Conservation (phyloP, 2,113 vertebrate genomes). For the Brevimyrus niger region DNA sequence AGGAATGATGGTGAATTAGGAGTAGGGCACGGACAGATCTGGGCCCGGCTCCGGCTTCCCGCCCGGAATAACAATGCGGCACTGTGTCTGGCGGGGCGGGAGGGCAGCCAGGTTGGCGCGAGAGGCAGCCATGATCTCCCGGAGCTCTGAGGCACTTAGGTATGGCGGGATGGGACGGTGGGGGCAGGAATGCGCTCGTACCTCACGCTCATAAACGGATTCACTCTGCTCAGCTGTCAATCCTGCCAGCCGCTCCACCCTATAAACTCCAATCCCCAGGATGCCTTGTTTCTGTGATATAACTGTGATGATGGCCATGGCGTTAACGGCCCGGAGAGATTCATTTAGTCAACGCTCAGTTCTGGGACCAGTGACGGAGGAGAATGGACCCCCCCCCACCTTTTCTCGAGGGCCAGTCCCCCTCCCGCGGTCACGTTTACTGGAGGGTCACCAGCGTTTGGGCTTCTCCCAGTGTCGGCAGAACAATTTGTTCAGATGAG, state of each 20-base stretch:
- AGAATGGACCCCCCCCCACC: conserved; percentile 20
- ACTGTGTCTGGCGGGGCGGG: neutral
- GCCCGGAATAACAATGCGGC: conserved; percentile 23
- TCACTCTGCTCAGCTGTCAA: neutral
- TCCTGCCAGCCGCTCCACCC: neutral
- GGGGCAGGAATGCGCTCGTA: neutral
- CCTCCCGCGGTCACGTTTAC: neutral
- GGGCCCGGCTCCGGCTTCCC: neutral
- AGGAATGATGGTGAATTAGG: conserved; percentile 21
- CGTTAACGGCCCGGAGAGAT: conserved; percentile 46
- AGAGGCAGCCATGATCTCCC: neutral
- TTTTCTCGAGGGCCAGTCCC: neutral
- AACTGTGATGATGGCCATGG: conserved; percentile 37
- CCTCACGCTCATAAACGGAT: conserved; percentile 21
- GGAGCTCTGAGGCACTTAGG: neutral
- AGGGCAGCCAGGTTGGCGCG: neutral
- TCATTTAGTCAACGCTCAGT: conserved; percentile 39
- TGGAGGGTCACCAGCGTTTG: neutral
- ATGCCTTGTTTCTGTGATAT: conserved; percentile 40
- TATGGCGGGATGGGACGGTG: neutral
- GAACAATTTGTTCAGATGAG: neutral
- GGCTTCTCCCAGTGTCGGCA: neutral
- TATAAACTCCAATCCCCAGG: neutral
- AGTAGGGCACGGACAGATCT: conserved; percentile 11
- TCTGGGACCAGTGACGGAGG: conserved; percentile 56